phyloP scores from a whole-genome alignment of 2,113 vertebrate species.

The Phyllostomus hastatus region DNA sequence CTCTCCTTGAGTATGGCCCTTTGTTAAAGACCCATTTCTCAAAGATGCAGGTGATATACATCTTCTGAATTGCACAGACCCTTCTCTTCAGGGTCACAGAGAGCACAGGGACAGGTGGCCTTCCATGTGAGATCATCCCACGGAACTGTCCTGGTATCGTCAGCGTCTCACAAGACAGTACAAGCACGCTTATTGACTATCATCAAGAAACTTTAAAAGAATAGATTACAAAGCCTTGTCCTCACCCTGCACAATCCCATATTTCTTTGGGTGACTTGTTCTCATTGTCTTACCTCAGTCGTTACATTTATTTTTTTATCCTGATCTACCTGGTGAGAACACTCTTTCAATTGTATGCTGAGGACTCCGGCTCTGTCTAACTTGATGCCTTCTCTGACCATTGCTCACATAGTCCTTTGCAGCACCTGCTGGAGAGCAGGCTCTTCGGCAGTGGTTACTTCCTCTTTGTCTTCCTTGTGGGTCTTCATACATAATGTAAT shows the following conservation, averaged over 20 bases:
- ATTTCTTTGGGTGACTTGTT: background rate
- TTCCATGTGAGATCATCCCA: fast-evolving
- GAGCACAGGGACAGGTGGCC: background rate
- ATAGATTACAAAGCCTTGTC: background rate
- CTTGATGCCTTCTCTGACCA: background rate
- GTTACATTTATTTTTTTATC: background rate
- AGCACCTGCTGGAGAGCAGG: background rate
- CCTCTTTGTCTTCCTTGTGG: background rate
- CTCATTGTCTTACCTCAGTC: background rate
- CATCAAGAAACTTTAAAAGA: background rate
- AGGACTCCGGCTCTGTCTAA: background rate
- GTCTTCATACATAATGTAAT: background rate
- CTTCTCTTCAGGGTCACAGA: background rate
- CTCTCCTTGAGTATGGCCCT: background rate
- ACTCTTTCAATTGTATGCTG: fast-evolving
- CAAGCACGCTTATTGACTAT: background rate
- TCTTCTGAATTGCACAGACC: background rate
- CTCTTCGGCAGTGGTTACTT: background rate
- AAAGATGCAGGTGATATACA: background rate
- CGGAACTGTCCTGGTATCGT: background rate
- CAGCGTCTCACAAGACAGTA: background rate
- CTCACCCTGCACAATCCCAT: background rate
- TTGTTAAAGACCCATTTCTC: background rate
- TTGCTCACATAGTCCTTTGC: background rate
- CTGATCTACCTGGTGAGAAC: background rate